Conservation (phyloP, 2,113 vertebrate species). For the Phocoena sinus region DNA sequence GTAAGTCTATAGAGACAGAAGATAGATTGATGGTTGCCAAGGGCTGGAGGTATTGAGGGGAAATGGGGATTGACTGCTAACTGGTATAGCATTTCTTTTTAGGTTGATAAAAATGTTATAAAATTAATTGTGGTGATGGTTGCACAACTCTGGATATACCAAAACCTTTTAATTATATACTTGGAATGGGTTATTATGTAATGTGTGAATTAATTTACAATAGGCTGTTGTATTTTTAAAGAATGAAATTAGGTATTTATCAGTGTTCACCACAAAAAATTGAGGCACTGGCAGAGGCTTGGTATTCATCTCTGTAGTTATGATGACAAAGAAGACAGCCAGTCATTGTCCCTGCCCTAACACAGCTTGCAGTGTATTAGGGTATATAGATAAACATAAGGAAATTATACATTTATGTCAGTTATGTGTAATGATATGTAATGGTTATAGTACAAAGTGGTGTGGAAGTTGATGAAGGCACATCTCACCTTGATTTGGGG, state of each 20-base stretch:
- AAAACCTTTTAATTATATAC: background rate
- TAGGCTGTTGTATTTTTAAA: background rate
- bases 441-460: background rate
- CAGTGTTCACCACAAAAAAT: background rate
- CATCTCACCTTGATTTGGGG: background rate
- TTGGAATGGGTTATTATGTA: background rate
- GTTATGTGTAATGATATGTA: background rate
- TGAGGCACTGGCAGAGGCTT: background rate
- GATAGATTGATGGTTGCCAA: background rate
- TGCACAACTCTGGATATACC: background rate
- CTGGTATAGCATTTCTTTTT: background rate
- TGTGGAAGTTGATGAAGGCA: background rate
- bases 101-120: slow-evolving; percentile 3
- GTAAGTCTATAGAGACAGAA: background rate
- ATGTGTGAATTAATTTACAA: background rate
- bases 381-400: background rate
- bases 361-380: background rate
- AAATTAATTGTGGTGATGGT: background rate
- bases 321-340: background rate
- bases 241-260: background rate
- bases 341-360: background rate
- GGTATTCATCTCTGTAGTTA: background rate
- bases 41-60: background rate
- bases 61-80: background rate
- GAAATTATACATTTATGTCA: background rate